These are phyloP conservation scores for Trichacis sp. DNA, from an alignment of 2,888 invertebrate genomes.

Conservation along the genomic window DNA sequence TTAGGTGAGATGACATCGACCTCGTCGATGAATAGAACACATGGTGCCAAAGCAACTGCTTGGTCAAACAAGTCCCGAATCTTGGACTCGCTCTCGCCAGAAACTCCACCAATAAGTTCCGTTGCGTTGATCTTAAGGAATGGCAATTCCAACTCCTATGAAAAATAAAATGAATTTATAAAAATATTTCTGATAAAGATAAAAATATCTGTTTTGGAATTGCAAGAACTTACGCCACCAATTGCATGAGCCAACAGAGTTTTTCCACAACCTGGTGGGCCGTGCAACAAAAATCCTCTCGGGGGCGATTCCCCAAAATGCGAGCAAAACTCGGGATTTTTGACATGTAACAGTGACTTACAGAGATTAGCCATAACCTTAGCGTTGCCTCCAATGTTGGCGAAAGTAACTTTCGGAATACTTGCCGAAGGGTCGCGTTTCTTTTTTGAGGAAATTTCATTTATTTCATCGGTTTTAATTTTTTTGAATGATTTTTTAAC, in stretches of 20 bases:
- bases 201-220: no score
- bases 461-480: constrained; percentile 68
- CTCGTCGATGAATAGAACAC: constrained; percentile 94
- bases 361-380: constrained; percentile 79
- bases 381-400: constrained; percentile 86
- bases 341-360: constrained; percentile 85
- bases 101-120: constrained; percentile 93
- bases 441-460: constrained; percentile 58
- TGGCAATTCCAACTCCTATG: constrained; percentile 84
- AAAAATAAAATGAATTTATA: background rate
- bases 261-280: constrained; percentile 96
- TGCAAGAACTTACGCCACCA: constrained; percentile 81
- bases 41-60: constrained; percentile 81
- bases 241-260: constrained; percentile 85
- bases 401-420: constrained; percentile 73
- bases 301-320: constrained; percentile 89
- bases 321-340: constrained; percentile 89
- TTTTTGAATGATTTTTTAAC: constrained; percentile 66
- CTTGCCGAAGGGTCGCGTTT: constrained; percentile 61
- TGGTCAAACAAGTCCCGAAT: constrained; percentile 92
- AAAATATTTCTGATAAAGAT: no score
- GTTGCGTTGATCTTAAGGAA: constrained; percentile 90
- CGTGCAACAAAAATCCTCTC: constrained; percentile 91
- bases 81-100: constrained; percentile 95
- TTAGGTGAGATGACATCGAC: constrained; percentile 96